Base-by-base conservation (phyloP, 2,113 vertebrate species). In the Phalacrocorax pelagicus region DNA sequence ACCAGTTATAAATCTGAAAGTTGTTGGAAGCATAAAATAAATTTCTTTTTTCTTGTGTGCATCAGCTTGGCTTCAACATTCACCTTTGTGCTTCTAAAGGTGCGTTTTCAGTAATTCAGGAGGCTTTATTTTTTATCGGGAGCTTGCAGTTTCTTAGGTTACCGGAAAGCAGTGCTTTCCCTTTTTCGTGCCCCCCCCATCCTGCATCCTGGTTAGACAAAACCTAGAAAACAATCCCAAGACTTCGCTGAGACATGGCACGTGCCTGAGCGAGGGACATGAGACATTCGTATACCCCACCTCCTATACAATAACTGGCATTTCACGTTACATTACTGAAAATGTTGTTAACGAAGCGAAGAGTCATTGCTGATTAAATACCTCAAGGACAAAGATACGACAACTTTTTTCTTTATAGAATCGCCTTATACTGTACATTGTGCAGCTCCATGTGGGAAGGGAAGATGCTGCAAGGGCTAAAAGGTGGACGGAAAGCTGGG, bases 321-420 rank as follows among this genome's bases (percentile, higher is more conserved):
- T 92, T 97, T 90, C 34, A 12, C 58, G 5, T 79, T 88, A 40
- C 42, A 78, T 90, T 91, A 51, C 52, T 78, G 93, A 85, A 87
- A 82, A 86, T 54, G 79, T 79, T 97, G 97, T 96, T 96, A 96
- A 92, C 22, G 3, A 27, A 86, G 94, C 71, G 84, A 80, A 97
- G 96, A 98, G 91, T 94, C 90, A 59, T 72, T 26, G 46, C 97
- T 94, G 97, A 98, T 98, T 98, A 98, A 98, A 98, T 96, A 98
- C 97, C 97, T 98, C 95, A 98, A 98, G 97, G 98, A 97, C 96
- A 86, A 97, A 95, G 95, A 90, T 81, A 66, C 57, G 85, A 95
- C 95, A 97, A 97, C 93, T 94, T 96, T 92, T 88, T 90, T 36
- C 89, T 94, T 86, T 73, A 9, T 12, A 14, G 32, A 19, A 61